phyloP scores from a whole-genome alignment of 2,888 invertebrate genomes.

The Hipparchia sbordonii region DNA sequence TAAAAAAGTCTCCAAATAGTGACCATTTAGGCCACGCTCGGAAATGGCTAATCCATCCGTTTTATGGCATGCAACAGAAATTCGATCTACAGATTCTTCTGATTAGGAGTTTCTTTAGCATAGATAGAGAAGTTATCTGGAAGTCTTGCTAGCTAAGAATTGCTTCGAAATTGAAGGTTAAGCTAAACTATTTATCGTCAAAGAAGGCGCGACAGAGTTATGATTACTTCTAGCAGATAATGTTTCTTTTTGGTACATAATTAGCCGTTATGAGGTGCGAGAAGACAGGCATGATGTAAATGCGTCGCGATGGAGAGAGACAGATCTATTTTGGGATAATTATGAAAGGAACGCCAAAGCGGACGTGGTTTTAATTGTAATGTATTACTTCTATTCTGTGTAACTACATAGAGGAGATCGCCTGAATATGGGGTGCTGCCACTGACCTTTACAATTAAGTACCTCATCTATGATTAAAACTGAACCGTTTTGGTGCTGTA shows the following conservation, averaged over 20 bases:
- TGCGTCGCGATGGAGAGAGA: constrained; percentile 48
- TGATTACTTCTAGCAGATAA: constrained; percentile 20
- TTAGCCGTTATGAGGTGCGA: constrained; percentile 46
- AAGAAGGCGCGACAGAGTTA: constrained; percentile 13
- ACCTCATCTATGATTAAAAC: too few relatives aligned
- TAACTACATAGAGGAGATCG: neutral
- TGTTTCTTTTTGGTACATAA: constrained; percentile 41
- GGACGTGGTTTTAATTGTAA: constrained; percentile 42
- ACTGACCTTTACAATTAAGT: too few relatives aligned
- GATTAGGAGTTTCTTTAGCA: neutral
- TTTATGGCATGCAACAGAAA: too few relatives aligned
- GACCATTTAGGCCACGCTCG: too few relatives aligned
- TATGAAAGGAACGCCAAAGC: constrained; percentile 52
- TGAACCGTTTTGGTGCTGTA: too few relatives aligned
- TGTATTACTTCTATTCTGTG: constrained; percentile 40
- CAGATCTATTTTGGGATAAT: constrained; percentile 62
- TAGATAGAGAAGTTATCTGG: neutral
- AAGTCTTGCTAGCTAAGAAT: neutral
- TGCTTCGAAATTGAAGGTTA: neutral
- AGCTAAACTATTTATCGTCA: constrained; percentile 3
- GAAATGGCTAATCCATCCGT: too few relatives aligned
- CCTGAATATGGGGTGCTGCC: too few relatives aligned
- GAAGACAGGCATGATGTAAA: constrained; percentile 45
- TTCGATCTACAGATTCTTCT: too few relatives aligned
- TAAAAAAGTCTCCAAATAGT: too few relatives aligned